phyloP scores from a whole-genome alignment of 2,113 vertebrate species.

The Guaruba guarouba region DNA sequence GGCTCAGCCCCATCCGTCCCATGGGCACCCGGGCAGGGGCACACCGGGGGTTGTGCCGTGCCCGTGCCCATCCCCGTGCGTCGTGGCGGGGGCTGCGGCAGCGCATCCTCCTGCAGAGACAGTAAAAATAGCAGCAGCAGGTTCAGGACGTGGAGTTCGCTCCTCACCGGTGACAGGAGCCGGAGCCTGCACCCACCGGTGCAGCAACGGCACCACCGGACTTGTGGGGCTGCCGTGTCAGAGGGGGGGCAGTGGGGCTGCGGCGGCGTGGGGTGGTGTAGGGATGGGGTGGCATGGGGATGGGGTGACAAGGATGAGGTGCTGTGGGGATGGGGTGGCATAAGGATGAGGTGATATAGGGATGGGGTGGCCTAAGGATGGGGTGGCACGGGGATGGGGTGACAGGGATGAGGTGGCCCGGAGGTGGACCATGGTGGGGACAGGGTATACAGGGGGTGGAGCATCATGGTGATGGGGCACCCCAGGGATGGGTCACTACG shows the following conservation, averaged over 20 bases:
- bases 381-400: neutral
- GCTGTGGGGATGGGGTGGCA: too few relatives aligned
- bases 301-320: too few relatives aligned
- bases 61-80: neutral
- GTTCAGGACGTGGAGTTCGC: constrained; percentile 66
- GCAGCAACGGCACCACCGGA: neutral
- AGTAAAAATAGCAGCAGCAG: constrained; percentile 79
- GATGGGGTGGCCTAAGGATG: neutral
- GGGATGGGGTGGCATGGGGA: too few relatives aligned
- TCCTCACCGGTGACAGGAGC: constrained; percentile 12
- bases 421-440: neutral
- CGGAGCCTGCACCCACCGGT: neutral
- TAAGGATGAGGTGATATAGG: neutral
- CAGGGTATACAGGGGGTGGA: neutral
- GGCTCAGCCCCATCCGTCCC: neutral
- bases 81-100: constrained; percentile 30
- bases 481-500: too few relatives aligned
- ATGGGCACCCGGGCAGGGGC: neutral
- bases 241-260: neutral
- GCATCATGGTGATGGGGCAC: neutral
- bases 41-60: neutral
- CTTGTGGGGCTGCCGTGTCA: neutral
- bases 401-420: neutral
- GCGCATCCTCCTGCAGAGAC: constrained; percentile 40
- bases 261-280: neutral